Base-by-base conservation (phyloP, 2,797 vertebrate species). In the Xenops minutus region DNA sequence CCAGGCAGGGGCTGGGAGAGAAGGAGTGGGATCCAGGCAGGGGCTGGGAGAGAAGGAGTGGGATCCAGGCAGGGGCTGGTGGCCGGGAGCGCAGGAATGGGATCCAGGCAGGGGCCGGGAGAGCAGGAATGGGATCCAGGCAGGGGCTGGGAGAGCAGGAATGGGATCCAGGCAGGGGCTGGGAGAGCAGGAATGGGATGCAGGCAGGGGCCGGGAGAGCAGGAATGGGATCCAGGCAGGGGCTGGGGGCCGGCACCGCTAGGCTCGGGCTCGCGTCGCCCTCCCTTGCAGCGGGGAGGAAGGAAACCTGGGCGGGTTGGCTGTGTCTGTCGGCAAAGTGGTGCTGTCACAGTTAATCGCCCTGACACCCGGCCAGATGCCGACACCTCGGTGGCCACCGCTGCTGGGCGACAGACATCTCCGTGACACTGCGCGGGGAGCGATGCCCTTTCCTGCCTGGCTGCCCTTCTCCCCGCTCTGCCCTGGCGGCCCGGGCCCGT, bases 391-490 rank as follows among this genome's bases (percentile, higher is more conserved):
- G 36, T 72, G 67, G 86, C 59, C 92, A 73, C 85, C 27, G 2
- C 75, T 19, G 9, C 87, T 48, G 20, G 11, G 21, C 30, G 39
- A 80, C 67, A 88, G 89, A 51, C 90, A 26, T 46, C 22, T 34
- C n/a, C n/a, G 94, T 93, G 93, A 89, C 93, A 77, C 14, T 71
- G 94, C 79, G 56, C 89, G 36, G 24, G 41, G 44, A 86, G 46
- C 30, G 10, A 34, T 95, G 91, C 54, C 84, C 91, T 93, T 94
- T 55, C 1, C 21, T 3, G 41, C 48, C 76, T 56, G 86, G 52
- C 61, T 1, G 24, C 59, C 43, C 37, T 89, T 73, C 37, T 68
- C 16, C 29, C 49, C 18, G 0, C 29, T 48, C 20, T 44, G 81
- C 48, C 51, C 37, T 54, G 52, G 26, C 10, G 5, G 32, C 41